Conservation (phyloP, 2,888 invertebrate species). For the Papilio gigon region DNA sequence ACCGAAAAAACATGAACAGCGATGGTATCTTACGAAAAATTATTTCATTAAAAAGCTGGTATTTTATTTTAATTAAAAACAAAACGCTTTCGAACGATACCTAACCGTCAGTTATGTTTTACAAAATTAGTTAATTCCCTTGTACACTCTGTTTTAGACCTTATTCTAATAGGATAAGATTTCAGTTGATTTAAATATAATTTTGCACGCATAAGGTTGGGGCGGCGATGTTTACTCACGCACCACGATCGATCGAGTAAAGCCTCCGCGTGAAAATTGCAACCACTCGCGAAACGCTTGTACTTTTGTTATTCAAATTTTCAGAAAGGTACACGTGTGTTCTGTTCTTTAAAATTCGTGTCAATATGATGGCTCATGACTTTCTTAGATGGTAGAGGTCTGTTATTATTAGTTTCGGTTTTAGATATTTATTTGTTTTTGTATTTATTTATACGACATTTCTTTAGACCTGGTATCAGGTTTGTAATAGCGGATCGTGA, state of each 20-base stretch:
- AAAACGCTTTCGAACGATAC: slow-evolving; percentile 7
- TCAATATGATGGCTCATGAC: too few relatives aligned
- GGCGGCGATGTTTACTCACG: slow-evolving; percentile 78
- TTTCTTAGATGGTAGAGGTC: too few relatives aligned
- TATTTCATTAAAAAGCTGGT: not conserved
- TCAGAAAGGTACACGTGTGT: too few relatives aligned
- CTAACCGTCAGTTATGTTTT: slow-evolving; percentile 20
- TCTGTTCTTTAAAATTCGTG: too few relatives aligned
- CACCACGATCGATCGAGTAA: slow-evolving; percentile 74
- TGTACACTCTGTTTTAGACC: slow-evolving; percentile 43
- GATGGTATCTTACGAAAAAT: slow-evolving; percentile 3
- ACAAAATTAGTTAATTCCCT: slow-evolving; percentile 3
- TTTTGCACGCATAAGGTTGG: slow-evolving; percentile 62
- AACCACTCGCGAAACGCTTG: slow-evolving; percentile 62
- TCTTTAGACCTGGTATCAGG: too few relatives aligned
- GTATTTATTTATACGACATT: not conserved
- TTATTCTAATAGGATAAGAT: slow-evolving; percentile 45
- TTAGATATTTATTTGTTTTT: not conserved
- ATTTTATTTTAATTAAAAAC: slow-evolving; percentile 19
- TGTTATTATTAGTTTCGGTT: not conserved
- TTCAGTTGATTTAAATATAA: slow-evolving; percentile 43
- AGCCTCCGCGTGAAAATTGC: slow-evolving; percentile 80
- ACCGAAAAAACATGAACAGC: not conserved
- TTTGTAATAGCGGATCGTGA: too few relatives aligned
- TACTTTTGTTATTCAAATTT: slow-evolving; percentile 57